Base-by-base conservation (phyloP, 2,113 vertebrate genomes). In the Nematolebias whitei region DNA sequence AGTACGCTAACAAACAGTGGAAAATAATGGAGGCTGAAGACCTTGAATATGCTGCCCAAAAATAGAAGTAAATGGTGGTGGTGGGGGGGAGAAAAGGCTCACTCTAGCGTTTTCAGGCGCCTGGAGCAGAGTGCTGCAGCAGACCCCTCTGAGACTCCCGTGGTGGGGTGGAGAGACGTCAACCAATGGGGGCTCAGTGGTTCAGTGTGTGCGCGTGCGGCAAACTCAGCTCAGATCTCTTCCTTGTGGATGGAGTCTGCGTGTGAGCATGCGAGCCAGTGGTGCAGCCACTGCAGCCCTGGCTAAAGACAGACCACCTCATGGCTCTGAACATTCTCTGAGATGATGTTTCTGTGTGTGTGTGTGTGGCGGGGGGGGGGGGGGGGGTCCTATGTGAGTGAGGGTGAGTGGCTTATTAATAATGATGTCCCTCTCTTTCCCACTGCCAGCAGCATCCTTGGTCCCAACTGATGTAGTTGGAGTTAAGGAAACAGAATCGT, bases 181-280 rank as follows among this genome's bases (percentile, higher is more conserved):
- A 87, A 91, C 91, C 91, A 92, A 92, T 92, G 82, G 89, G 82
- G 87, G 86, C 86, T 82, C 75, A 88, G 89, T 15, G 85, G 71
- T 68, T 85, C 72, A 66, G 70, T 76, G 78, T 81, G 87, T 78
- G 69, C 79, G 73, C 58, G 84, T 80, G 84, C 73, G 83, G 81
- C 68, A 76, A 87, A 85, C 80, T 86, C 84, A 83, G 87, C 75
- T 86, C 71, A 78, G 74, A 85, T 85, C 68, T 71, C 68, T 83
- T 81, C 83, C 85, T 77, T 57, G 76, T 79, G 83, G 84, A 76
- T 83, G 84, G 40, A n/a, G n/a, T n/a, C n/a, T n/a, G n/a, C 53
- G 40, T 63, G 51, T 57, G 63, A 29, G 79, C 61, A 76, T 82
- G 74, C 63, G 78, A 83, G 80, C 74, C 74, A 90, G 79, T 85